Base-by-base conservation (phyloP, 2,113 vertebrate species). In the Thamnaconus septentrionalis region DNA sequence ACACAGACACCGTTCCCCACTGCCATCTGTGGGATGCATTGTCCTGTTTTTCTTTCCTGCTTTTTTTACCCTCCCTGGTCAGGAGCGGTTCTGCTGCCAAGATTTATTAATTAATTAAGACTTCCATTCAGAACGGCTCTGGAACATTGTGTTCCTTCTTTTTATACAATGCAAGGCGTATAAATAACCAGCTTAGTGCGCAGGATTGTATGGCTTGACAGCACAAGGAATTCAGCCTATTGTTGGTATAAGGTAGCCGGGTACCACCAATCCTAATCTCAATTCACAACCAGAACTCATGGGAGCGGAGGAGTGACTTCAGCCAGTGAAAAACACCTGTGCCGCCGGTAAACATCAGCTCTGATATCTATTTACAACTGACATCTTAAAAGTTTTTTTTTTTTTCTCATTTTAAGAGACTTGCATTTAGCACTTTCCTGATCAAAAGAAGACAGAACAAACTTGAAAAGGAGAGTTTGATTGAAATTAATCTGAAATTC, bases 101-200 rank as follows among this genome's bases (percentile, higher is more conserved):
- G 84, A 90, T 91, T 91, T 87, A 91, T 92, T 91, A 86, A 92
- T 91, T 92, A 88, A 91, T 91, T 92, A 90, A 85, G 80, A 87
- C 88, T 90, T 88, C 81, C 80, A 87, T 89, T 90, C 85, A 88
- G 79, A 84, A 84, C 75, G 75, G 84, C 80, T 64, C 79, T 69
- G 77, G 84, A 89, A 91, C 89, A 90, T 86, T 87, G 84, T 89
- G 84, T 86, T 86, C 78, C 67, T 85, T 86, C 87, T 75, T 78
- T 48, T 81, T 59, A 70, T 64, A 83, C 71, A 74, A 83, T 79
- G 66, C 59, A 70, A 75, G 70, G 77, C 78, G 63, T 84, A 89
- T 88, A 88, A 91, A 91, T 91, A 90, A 89, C 80, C 62, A 5
- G 68, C 72, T 80, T 79, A 84, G 66, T 71, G 72, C 69, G 64